Base-by-base conservation (phyloP, 2,797 vertebrate species). In the Eulemur albifrons region DNA sequence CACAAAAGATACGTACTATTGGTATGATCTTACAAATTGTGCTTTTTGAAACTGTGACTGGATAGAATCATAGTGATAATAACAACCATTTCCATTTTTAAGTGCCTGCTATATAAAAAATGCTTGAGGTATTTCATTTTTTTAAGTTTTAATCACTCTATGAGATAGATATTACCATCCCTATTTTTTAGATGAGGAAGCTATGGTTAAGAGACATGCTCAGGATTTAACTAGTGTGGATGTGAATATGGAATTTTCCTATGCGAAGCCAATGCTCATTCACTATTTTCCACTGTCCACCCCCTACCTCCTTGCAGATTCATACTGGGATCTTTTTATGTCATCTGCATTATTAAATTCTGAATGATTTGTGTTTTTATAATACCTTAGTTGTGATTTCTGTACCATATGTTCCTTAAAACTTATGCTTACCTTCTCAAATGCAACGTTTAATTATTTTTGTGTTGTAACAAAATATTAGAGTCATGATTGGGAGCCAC, bases 391-490 rank as follows among this genome's bases (percentile, higher is more conserved):
- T 38, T 88, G 13, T 88, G 35, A 57, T 88, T 48, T 17, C 21
- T 92, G 2, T 70, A 65, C 27, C 23, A 61, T 76, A 6, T 86
- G 23, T 77, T 83, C n/a, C 25, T 72, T 75, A 76, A 32, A 75
- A 77, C 38, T 79, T 88, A 65, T 21, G 48, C 12, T 83, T 87
- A 75, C 81, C 90, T 91, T 94, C 67, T 91, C 27, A 82, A 89
- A 54, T 80, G 50, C 7, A 67, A 5, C 59, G 38, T 86, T 95
- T 89, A 76, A 5, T 81, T 91, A 72, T 80, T 92, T 88, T 93
- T 67, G 63, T 87, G 21, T 91, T 92, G 1, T 69, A 82, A 88
- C 72, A 90, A 95, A 93, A 84, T 83, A 54, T 70, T 90, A 85
- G 25, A 94, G 20, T 76, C n/a, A 70, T 65, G 20, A 72, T 86